Base-by-base conservation (phyloP, 2,797 vertebrate genomes). In the Megalops cyprinoides region DNA sequence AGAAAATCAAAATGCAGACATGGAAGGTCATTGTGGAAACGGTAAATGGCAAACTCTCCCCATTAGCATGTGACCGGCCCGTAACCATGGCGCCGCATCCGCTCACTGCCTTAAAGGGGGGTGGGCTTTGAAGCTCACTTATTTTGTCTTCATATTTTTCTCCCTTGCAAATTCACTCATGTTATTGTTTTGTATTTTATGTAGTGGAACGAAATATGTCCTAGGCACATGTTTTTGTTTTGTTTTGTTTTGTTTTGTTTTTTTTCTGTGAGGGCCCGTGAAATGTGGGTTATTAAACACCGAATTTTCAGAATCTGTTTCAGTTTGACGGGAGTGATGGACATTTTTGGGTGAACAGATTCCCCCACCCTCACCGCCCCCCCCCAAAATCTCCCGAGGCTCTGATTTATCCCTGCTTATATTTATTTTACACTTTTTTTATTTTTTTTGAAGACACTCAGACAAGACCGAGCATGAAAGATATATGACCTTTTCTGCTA, bases 401-500 rank as follows among this genome's bases (percentile, higher is more conserved):
- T 88, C 85, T 89, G 87, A 92, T 93, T 93, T 88, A 88, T 90
- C 91, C 91, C 87, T 90, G 89, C 92, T 94, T 91, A 91, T 92
- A 91, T 92, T 81, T 92, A 90, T 93, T 91, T 92, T 91, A 92
- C 89, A 86, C 75, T 83, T 48, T 71, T 71, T 71, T 71, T n/a
- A n/a, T n/a, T n/a, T 71, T 62, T 67, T 91, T 87, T 88, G 89
- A 88, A 87, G 87, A 56, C 37, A 73, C 71, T 65, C 18, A 90
- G 88, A 91, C 88, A 86, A 89, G 88, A 91, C 90, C 78, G 79
- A 89, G 90, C 92, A 92, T 93, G 90, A 94, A 94, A 94, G 90
- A 91, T 90, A 89, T 86, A 82, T 91, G 87, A 88, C 89, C 90
- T 92, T 87, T 84, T 60, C 86, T 84, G 79, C 73, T 84, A 25